phyloP scores from a whole-genome alignment of 2,888 invertebrate genomes.

The Leptinotarsa haldemani region DNA sequence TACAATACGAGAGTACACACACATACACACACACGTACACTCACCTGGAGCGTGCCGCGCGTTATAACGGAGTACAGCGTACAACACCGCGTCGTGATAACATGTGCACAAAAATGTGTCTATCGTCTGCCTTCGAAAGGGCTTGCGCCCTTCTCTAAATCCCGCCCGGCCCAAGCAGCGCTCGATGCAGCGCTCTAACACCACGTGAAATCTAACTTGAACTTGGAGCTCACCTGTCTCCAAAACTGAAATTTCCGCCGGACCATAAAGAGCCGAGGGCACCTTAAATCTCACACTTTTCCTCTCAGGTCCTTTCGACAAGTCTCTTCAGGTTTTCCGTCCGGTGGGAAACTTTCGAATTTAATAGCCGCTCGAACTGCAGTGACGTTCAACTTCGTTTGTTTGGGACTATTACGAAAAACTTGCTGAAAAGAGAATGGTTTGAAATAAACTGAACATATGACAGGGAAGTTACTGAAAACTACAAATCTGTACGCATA shows the following conservation, averaged over 20 bases:
- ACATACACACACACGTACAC: conserved; percentile 55
- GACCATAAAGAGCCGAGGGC: conserved; percentile 32
- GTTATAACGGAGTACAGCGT: conserved; percentile 64
- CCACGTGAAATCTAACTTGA: conserved; percentile 53
- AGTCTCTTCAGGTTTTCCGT: conserved; percentile 3
- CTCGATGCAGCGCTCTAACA: conserved; percentile 60
- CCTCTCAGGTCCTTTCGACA: conserved; percentile 14
- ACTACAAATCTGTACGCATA: too few species aligned
- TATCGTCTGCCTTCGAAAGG: conserved; percentile 61
- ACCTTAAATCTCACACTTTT: conserved; percentile 31
- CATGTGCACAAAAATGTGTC: conserved; percentile 70
- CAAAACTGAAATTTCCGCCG: conserved; percentile 39
- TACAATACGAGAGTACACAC: conserved; percentile 50
- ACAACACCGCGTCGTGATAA: conserved; percentile 68
- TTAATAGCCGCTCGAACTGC: background rate
- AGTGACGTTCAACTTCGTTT: conserved; percentile 4
- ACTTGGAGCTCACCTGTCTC: conserved; percentile 50
- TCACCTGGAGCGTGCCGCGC: conserved; percentile 64
- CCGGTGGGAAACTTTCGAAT: conserved; percentile 9
- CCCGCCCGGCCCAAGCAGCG: conserved; percentile 60
- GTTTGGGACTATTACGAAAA: background rate
- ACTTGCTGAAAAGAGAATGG: too few species aligned
- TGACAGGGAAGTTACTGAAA: too few species aligned
- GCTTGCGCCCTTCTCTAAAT: conserved; percentile 47
- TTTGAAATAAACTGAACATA: too few species aligned